Conservation (phyloP, 64 coral and sea anemone genomes). For the Montipora sp. region DNA sequence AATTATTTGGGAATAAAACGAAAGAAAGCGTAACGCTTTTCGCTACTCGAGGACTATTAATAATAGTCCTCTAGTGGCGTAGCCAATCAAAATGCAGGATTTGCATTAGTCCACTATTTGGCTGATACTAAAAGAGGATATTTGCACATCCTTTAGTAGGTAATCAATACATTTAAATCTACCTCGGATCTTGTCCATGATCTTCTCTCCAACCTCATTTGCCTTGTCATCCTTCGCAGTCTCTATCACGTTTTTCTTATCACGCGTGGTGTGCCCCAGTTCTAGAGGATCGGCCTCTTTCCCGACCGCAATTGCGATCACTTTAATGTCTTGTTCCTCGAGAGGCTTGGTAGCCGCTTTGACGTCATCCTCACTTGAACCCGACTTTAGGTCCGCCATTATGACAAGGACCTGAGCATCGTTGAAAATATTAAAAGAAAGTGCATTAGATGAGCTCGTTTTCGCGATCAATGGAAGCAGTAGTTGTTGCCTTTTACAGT, state of each 20-base stretch:
- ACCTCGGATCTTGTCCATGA: conserved; percentile 65
- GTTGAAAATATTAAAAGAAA: not conserved
- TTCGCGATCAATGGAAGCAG: not conserved
- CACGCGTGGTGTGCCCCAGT: conserved; percentile 45
- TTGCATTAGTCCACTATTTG: no score
- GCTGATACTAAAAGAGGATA: no score
- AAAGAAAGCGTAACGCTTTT: no score
- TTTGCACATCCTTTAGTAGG: no score
- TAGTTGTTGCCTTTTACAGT: no score
- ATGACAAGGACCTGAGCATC: conserved; percentile 73
- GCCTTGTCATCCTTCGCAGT: conserved; percentile 40
- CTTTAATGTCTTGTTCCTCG: conserved; percentile 46
- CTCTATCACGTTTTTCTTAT: conserved; percentile 67
- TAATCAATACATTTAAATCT: not conserved
- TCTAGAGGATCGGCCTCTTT: conserved; percentile 60
- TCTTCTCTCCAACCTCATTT: conserved; percentile 52
- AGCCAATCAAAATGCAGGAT: no score
- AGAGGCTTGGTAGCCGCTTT: conserved; percentile 50
- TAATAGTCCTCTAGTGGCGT: no score
- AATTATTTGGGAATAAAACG: no score
- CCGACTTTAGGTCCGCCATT: conserved; percentile 73
- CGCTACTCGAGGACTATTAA: no score
- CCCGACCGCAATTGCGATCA: conserved; percentile 70
- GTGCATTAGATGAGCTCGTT: not conserved
- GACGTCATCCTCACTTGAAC: conserved; percentile 43